Conservation (phyloP, 2,113 vertebrate species). For the Takifugu bimaculatus region DNA sequence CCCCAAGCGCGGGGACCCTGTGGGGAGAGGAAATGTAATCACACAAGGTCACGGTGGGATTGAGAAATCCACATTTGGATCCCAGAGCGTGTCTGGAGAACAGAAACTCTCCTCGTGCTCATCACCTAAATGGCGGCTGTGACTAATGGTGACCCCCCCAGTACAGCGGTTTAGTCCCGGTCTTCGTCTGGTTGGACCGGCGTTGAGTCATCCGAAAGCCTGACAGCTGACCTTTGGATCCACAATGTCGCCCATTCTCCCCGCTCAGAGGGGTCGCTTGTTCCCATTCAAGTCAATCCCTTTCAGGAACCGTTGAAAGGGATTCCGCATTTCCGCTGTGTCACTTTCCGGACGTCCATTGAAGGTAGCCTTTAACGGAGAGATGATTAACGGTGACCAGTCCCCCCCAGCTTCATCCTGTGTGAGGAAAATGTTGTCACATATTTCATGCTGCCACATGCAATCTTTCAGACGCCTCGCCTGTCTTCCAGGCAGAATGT, state of each 20-base stretch:
- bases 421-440: constrained; percentile 26
- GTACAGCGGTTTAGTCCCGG: constrained; percentile 32
- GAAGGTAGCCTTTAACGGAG: constrained; percentile 19
- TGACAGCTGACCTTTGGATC: constrained; percentile 53
- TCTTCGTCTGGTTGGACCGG: constrained; percentile 12
- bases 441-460: not conserved
- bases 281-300: constrained; percentile 44
- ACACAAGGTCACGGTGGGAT: constrained; percentile 21
- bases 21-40: constrained; percentile 26
- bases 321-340: constrained; percentile 24
- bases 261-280: constrained; percentile 31
- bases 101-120: constrained; percentile 34
- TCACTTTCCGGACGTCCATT: constrained; percentile 49
- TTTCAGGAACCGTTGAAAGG: constrained; percentile 66
- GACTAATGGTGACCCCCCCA: constrained; percentile 56
- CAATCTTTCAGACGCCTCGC: not conserved
- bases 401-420: not conserved
- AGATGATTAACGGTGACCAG: constrained; percentile 28
- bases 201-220: constrained; percentile 59
- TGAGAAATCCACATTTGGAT: constrained; percentile 35
- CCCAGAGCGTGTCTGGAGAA: constrained; percentile 19
- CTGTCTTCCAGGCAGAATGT: constrained; percentile 24
- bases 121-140: constrained; percentile 38
- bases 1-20: not conserved
- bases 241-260: constrained; percentile 68